Evolutionary conservation across 1,140 invertebrate genomes (phyloP), one percentile per base, ranked within the genome.

Genomic region (Trachymyrmex septentrionalis): DNA sequence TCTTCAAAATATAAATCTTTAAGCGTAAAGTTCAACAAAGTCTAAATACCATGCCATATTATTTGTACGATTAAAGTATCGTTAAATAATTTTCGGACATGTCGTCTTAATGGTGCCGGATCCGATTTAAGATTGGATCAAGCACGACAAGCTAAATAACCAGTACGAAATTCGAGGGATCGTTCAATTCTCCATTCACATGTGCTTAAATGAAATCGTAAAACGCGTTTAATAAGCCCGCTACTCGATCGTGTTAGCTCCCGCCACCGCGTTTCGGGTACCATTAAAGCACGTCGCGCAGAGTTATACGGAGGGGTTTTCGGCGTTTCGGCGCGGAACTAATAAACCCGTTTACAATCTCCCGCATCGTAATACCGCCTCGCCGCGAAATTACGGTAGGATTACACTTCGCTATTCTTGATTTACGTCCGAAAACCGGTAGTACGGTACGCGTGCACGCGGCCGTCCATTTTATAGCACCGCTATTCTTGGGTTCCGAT

Each of bases 401-500:
- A 87, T 87, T 66, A 82, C 88, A 72, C 88, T 86, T 84, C 53
- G 81, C 76, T 88, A 87, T 90, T 87, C 76, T 88, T 90, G 90
- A 91, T 91, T 91, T 91, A 90, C 86, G 84, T 67, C 12, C 59
- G 71, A 84, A 91, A 90, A 91, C 89, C 89, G 86, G 89, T 90
- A 90, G 89, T 90, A 27, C 48, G 27, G 19, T n/a, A 12, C 38
- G 57, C 24, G 3, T 9, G 59, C 14, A 30, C 24, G 48, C 34
- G 24, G 27, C 30, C 66, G 61, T 30, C 82, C 86, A 44, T 91
- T 91, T 91, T 88, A 84, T 76, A 75, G 75, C 84, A 64, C 38
- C 67, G 86, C 88, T 91, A 91, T 91, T 91, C 90, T 91, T 91
- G 75, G 90, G 50, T 84, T 91, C 87, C 90, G 90, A 91, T 91